Conservation (phyloP, 1,140 invertebrate species). For the Listronotus oregonensis region DNA sequence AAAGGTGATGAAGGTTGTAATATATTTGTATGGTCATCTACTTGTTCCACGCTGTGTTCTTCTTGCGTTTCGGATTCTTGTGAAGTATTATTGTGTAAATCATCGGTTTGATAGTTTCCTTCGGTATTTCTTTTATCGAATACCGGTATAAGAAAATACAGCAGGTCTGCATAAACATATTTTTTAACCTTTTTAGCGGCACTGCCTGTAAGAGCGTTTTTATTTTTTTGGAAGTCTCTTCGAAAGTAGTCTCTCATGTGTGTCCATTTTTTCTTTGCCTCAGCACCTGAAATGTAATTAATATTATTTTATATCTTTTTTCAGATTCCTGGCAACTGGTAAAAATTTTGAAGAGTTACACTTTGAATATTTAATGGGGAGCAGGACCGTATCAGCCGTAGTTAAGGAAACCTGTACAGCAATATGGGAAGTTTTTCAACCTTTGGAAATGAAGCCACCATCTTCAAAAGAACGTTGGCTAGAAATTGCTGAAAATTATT, state of each 20-base stretch:
- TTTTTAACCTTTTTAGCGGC: too few relatives aligned
- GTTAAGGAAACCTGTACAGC: constrained; percentile 9
- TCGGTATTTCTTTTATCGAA: not conserved
- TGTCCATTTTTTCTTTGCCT: not conserved
- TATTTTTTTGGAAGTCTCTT: not conserved
- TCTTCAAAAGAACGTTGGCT: constrained; percentile 17
- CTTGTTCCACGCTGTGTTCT: not conserved
- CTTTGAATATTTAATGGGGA: constrained; percentile 16
- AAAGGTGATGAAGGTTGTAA: not conserved
- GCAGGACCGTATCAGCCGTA: constrained; percentile 7
- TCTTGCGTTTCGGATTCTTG: not conserved
- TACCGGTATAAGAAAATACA: not conserved
- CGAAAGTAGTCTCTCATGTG: not conserved
- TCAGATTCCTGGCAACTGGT: constrained; percentile 11
- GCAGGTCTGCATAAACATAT: not conserved
- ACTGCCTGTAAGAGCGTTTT: not conserved
- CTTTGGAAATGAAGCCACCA: too few relatives aligned
- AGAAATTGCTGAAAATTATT: constrained; percentile 14
- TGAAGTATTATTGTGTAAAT: not conserved
- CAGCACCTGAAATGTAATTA: constrained; percentile 1
- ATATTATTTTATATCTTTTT: not conserved
- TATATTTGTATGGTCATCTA: not conserved
- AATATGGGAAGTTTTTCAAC: constrained; percentile 16
- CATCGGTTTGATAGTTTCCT: not conserved
- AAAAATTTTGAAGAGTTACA: constrained; percentile 12